These are phyloP conservation scores for Elysia crispata DNA, from an alignment of 2,888 invertebrate genomes.

Conservation along the genomic window DNA sequence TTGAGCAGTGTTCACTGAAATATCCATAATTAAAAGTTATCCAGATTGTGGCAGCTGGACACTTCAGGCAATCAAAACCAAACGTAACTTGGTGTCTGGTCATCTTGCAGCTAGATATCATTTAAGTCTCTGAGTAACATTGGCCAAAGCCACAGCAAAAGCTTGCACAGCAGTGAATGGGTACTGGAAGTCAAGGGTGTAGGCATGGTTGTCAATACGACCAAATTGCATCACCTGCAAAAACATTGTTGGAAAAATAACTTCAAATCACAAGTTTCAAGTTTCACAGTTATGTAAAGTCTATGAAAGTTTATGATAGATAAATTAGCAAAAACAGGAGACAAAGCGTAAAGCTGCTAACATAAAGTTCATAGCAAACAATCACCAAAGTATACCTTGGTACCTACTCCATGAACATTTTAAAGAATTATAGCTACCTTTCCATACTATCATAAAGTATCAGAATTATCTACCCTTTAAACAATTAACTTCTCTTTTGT, in stretches of 20 bases:
- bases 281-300: neutral
- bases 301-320: no score
- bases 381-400: no score
- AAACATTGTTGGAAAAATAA: neutral
- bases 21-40: no score
- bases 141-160: conserved; percentile 97
- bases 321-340: no score
- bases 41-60: neutral
- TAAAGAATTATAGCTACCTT: no score
- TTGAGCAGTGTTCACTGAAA: no score
- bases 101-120: conserved; percentile 73
- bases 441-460: no score
- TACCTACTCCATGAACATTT: no score
- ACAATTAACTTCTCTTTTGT: no score
- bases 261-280: neutral
- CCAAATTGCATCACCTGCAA: conserved; percentile 99
- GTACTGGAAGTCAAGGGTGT: conserved; percentile 98
- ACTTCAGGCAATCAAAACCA: neutral
- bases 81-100: neutral
- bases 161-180: conserved; percentile 99
- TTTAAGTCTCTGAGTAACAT: conserved; percentile 95
- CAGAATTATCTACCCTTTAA: no score
- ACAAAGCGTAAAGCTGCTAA: no score
- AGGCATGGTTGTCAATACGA: conserved; percentile 97
- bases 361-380: no score